Evolutionary conservation across 2,797 vertebrate species (phyloP).

Genomic region (Propithecus perrieri): DNA sequence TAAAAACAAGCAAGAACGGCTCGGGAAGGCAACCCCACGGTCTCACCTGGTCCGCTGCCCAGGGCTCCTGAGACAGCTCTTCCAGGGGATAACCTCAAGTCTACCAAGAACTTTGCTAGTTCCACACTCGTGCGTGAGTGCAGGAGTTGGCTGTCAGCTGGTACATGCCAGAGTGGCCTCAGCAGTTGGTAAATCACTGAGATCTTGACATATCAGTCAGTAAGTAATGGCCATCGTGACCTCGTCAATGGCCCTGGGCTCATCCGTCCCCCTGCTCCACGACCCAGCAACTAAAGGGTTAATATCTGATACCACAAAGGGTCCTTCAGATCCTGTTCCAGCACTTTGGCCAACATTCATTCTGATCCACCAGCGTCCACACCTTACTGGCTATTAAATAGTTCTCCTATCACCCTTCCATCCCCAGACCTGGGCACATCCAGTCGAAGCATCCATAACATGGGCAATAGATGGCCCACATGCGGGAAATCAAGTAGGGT

Average conservation of each 20-base stretch:
- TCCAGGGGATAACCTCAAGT: background rate
- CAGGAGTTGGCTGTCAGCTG: background rate
- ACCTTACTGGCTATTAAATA: background rate
- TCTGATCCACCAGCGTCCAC: too few relatives aligned
- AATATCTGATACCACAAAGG: background rate
- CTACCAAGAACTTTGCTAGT: background rate
- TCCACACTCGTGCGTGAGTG: accelerated
- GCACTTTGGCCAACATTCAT: background rate
- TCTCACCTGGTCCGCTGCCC: background rate
- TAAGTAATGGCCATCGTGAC: background rate
- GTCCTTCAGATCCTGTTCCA: background rate
- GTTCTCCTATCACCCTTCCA: background rate
- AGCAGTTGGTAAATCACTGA: background rate
- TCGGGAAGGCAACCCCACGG: background rate
- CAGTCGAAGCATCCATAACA: background rate
- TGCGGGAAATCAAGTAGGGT: background rate
- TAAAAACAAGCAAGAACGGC: slow-evolving; percentile 33
- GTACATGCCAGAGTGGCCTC: accelerated
- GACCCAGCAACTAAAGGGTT: background rate
- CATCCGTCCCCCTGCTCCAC: background rate
- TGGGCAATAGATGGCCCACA: background rate
- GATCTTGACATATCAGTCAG: background rate
- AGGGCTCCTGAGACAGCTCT: background rate
- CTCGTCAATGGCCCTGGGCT: background rate
- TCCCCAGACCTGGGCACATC: too few relatives aligned